These are phyloP conservation scores for Caenorhabditis drosophilae DNA, from an alignment of 2,888 invertebrate species.

Conservation along the genomic window DNA sequence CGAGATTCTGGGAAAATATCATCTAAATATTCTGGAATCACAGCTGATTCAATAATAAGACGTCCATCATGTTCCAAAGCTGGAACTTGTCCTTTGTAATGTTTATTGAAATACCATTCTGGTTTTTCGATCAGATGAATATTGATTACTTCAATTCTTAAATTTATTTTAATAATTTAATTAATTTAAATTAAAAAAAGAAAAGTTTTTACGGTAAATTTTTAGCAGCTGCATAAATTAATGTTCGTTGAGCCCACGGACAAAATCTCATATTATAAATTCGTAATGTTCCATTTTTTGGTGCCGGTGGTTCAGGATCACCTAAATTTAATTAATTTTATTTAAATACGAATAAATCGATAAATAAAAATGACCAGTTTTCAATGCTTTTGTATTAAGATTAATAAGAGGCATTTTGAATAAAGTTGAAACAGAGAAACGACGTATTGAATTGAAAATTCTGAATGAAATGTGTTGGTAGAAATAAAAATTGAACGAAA, in stretches of 20 bases:
- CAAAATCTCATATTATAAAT: conserved; percentile 85
- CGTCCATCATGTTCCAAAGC: conserved; percentile 75
- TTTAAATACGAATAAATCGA: neutral
- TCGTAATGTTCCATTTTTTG: conserved; percentile 75
- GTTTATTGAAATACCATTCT: conserved; percentile 78
- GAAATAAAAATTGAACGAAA: too few relatives aligned
- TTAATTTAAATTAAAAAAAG: conserved; percentile 81
- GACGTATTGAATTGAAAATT: too few relatives aligned
- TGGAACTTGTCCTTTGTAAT: conserved; percentile 76
- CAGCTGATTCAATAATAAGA: conserved; percentile 79
- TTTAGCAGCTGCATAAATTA: conserved; percentile 76
- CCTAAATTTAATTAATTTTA: conserved; percentile 8
- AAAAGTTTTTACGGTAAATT: conserved; percentile 69
- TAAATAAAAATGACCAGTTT: conserved; percentile 10
- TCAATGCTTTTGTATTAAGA: conserved; percentile 12
- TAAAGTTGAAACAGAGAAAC: too few relatives aligned
- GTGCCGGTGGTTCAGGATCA: conserved; percentile 25
- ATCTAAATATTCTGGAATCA: conserved; percentile 82
- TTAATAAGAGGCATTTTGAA: conserved; percentile 13
- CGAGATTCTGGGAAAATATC: conserved; percentile 78
- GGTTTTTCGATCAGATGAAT: conserved; percentile 74
- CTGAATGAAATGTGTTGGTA: too few relatives aligned
- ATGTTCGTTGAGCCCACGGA: conserved; percentile 81
- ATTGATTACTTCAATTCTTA: conserved; percentile 44
- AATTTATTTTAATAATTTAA: conserved; percentile 54